Base-by-base conservation (phyloP, 2,113 vertebrate species). In the Poeciliopsis occidentalis region DNA sequence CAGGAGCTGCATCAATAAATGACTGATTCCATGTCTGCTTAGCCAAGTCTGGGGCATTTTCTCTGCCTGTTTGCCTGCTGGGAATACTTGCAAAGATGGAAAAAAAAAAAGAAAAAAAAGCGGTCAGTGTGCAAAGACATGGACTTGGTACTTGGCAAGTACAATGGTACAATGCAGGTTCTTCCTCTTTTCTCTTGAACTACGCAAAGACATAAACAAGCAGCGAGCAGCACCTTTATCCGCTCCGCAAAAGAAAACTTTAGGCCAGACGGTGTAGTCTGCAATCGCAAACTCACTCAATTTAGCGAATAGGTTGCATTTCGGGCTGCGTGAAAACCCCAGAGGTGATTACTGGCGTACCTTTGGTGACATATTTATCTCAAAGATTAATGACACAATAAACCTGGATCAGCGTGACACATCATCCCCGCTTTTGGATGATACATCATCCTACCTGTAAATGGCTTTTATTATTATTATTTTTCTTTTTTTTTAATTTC, bases 381-480 rank as follows among this genome's bases (percentile, higher is more conserved):
- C 44, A 31, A 51, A 29, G 44, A 68, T 54, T 68, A 54, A 68
- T 12, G 44, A 68, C 44, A 31, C 29, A 68, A 54, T 68, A 51
- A 68, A 68, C 41, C 3, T 22, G 13, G 11, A 29, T 54, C 44
- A 51, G 17, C 31, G 1, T 54, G 67, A 54, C 67, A 31, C 27
- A 68, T 68, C 44, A 29, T 51, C 44, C 10, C 27, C 10, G 8
- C 29, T 32, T 54, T 31, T 4, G 31, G 44, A 17, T 31, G 27
- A 22, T 29, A 4, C 44, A 29, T 54, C 44, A 8, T 41, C 34
- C 64, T 41, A 57, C 11, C 34, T 22, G 30, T 1, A 19, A 26
- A 66, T n/a, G 3, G 29, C 30, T 12, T 51, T 11, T 3, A 8
- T 34, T 11, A 0, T 37, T 3, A 10, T 37, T 37, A 3, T 37